Conservation (phyloP, 2,797 vertebrate genomes). For the Lepus townsendii region DNA sequence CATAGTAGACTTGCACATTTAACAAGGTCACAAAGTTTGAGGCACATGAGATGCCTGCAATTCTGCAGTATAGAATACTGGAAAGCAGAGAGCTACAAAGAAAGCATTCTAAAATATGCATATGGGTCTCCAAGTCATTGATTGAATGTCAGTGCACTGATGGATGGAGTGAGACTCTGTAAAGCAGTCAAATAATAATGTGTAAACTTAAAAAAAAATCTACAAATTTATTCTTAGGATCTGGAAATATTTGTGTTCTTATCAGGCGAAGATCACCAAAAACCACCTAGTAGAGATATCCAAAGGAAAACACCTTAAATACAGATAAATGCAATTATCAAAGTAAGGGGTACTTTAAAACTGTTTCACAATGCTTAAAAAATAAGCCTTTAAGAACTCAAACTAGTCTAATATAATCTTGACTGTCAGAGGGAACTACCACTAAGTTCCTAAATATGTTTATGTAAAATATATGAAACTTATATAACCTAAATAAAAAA, state of each 20-base stretch:
- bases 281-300: not conserved
- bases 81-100: not conserved
- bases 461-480: not conserved
- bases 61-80: not conserved
- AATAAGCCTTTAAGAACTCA: not conserved
- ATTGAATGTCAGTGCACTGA: not conserved
- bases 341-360: not conserved
- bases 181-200: not conserved
- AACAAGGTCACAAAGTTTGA: not conserved
- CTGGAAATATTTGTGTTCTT: not conserved
- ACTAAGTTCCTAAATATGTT: not conserved
- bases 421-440: not conserved
- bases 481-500: too few species aligned
- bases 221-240: not conserved
- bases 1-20: too few species aligned
- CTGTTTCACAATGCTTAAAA: not conserved
- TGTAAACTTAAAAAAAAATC: not conserved
- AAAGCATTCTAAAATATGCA: not conserved
- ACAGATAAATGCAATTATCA: not conserved
- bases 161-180: not conserved
- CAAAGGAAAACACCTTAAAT: not conserved
- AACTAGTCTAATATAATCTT: not conserved
- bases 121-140: not conserved
- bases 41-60: not conserved
- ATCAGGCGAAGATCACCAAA: not conserved